phyloP scores from a whole-genome alignment of 2,888 invertebrate genomes.

The Drosophila emarginata region DNA sequence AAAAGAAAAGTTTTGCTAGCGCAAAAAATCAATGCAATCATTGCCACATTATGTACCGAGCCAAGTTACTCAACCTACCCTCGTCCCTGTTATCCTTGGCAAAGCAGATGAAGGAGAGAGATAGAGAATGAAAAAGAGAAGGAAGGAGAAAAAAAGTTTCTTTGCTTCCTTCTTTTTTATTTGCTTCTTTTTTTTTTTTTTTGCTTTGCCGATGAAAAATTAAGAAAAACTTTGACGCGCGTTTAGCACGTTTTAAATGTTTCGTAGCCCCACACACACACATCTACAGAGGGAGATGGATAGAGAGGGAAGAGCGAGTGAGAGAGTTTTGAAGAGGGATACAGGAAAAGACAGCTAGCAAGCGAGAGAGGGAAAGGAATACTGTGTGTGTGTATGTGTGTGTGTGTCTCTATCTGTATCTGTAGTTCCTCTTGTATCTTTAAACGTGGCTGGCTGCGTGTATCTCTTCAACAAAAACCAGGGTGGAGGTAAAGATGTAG shows the following conservation, averaged over 20 bases:
- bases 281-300: conserved; percentile 14
- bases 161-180: conserved; percentile 9
- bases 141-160: conserved; percentile 16
- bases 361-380: conserved; percentile 8
- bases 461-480: conserved; percentile 8
- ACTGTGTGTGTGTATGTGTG: conserved; percentile 4
- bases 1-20: conserved; percentile 31
- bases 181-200: conserved; percentile 49
- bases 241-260: conserved; percentile 78
- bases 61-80: conserved; percentile 14
- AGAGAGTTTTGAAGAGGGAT: not conserved
- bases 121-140: conserved; percentile 26
- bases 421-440: conserved; percentile 67
- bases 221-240: conserved; percentile 78
- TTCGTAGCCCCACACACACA: conserved; percentile 51
- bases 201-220: conserved; percentile 65
- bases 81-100: conserved; percentile 4
- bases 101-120: conserved; percentile 9
- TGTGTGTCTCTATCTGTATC: conserved; percentile 36
- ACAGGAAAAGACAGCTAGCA: not conserved
- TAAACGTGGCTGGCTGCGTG: conserved; percentile 60
- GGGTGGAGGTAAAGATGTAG: not conserved
- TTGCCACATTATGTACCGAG: conserved; percentile 69
- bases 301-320: too few species aligned
- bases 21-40: conserved; percentile 77